Base-by-base conservation (phyloP, 2,888 invertebrate species). In the Lasius fuliginosus region DNA sequence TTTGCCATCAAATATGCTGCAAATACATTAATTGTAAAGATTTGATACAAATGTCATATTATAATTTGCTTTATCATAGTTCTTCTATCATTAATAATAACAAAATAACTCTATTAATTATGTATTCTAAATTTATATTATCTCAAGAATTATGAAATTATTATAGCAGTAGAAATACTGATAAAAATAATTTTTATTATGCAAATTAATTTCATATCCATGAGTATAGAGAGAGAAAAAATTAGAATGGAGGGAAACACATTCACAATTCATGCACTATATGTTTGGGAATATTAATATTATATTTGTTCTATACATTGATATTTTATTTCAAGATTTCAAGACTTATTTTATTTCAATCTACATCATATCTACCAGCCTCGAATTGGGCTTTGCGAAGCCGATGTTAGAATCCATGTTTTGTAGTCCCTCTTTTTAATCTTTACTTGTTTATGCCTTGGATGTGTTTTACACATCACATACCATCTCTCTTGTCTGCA, bases 401-500 rank as follows among this genome's bases (percentile, higher is more conserved):
- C 98, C 94, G 97, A 97, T 1, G 98, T 97, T 83, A 98, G 93
- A 83, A 97, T 97, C 97, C 97, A 97, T 27, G 97, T 97, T 90
- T 97, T 97, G 87, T 96, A 96, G 15, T 96, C 97, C 88, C 96
- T 96, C 83, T 96, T 96, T 83, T 96, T 96, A 96, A 97, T 97
- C 23, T 96, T 95, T 96, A 97, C 97, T 95, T 98, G 98, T 93
- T 98, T 98, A 93, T 98, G 98, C 56, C 98, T 96, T 33, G 97
- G 97, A 92, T 96, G 96, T 42, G 97, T 97, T 81, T 97, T 97
- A 90, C 98, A 98, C 88, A 97, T 96, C 62, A 98, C 96, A 94
- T 96, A 97, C 90, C 96, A 93, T 84, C 97, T 96, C 89, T 97
- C 96, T 90, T 97, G 96, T 82, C 97, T 95, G 64, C 96, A 95